Evolutionary conservation across 2,113 vertebrate species (phyloP).

Genomic region (Phaetusa simplex): DNA sequence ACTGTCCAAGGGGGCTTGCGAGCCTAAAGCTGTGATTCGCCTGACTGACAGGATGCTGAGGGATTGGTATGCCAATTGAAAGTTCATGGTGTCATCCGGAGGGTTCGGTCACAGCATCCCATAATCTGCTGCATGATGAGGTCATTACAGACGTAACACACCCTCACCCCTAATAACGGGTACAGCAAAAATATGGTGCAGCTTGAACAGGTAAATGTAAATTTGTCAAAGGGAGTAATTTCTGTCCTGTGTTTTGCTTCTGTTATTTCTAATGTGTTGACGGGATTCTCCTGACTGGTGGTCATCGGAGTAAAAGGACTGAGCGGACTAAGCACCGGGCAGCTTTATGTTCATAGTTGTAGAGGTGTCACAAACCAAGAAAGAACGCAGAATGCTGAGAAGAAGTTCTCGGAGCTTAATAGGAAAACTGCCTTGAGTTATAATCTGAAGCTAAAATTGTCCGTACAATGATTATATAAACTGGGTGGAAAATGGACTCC

Average conservation of each 20-base stretch:
- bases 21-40: constrained; percentile 74
- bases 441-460: not conserved
- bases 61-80: constrained; percentile 76
- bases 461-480: not conserved
- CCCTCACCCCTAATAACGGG: constrained; percentile 43
- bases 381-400: not conserved
- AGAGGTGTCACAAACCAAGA: not conserved
- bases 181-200: not conserved
- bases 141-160: constrained; percentile 49
- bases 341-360: not conserved
- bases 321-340: not conserved
- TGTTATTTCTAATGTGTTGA: not conserved
- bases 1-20: constrained; percentile 70
- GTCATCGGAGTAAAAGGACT: not conserved
- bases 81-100: constrained; percentile 68
- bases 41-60: constrained; percentile 77
- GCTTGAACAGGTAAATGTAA: constrained; percentile 34
- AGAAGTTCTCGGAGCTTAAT: not conserved
- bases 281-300: constrained; percentile 26
- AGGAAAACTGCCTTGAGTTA: constrained; percentile 13
- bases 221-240: constrained; percentile 14
- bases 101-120: constrained; percentile 44
- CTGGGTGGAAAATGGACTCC: not conserved
- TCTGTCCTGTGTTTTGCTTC: not conserved
- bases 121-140: constrained; percentile 69